phyloP scores from a whole-genome alignment of 2,888 invertebrate genomes.

The Drosophila parthenogenetica region DNA sequence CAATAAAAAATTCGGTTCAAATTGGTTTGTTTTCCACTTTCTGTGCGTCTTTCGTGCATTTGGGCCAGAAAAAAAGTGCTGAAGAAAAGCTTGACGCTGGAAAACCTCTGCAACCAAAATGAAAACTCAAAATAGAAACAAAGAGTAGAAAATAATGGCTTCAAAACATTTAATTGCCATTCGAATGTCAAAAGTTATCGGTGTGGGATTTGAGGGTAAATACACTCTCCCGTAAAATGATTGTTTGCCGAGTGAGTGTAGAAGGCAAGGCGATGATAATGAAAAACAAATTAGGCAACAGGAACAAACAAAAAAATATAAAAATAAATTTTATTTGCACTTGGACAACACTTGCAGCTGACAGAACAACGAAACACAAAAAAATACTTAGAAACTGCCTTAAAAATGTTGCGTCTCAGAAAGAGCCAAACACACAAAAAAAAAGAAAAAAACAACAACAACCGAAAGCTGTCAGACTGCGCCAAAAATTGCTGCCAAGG shows the following conservation, averaged over 20 bases:
- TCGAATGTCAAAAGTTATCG: conserved; percentile 66
- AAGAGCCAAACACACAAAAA: conserved; percentile 20
- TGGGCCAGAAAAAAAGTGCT: conserved; percentile 34
- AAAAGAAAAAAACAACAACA: conserved; percentile 18
- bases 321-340: conserved; percentile 54
- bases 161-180: conserved; percentile 80
- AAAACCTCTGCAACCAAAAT: conserved; percentile 12
- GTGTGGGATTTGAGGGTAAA: conserved; percentile 23
- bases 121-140: conserved; percentile 26
- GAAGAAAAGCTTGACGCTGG: conserved; percentile 26
- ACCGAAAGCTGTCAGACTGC: conserved; percentile 66
- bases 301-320: conserved; percentile 40
- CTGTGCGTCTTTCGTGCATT: conserved; percentile 54
- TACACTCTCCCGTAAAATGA: conserved; percentile 3
- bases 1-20: conserved; percentile 41
- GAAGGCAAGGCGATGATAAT: conserved; percentile 55
- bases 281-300: conserved; percentile 73
- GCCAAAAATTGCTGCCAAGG: conserved; percentile 58
- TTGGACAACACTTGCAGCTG: conserved; percentile 75
- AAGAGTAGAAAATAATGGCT: conserved; percentile 58
- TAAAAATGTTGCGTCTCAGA: conserved; percentile 42
- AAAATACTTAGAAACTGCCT: conserved; percentile 40
- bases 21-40: conserved; percentile 39
- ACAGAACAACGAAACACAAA: conserved; percentile 45
- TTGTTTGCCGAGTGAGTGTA: conserved; percentile 33